Evolutionary conservation across 2,797 vertebrate species (phyloP).

Genomic region (Glossophaga mutica): DNA sequence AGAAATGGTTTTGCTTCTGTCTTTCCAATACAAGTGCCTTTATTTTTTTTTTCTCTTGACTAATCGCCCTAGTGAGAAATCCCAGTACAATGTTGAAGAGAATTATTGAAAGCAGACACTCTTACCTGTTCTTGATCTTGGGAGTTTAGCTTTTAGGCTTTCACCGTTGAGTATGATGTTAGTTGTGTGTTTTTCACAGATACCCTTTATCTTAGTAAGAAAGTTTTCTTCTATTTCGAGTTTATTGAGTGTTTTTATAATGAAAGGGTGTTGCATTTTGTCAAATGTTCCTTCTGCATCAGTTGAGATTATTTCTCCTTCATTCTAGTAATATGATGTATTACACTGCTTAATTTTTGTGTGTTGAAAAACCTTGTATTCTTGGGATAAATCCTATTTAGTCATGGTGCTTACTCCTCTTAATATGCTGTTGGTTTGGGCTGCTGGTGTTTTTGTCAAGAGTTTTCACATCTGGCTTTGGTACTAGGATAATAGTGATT

Average conservation of each 20-base stretch:
- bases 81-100: background rate
- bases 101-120: background rate
- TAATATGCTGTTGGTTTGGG: background rate
- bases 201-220: background rate
- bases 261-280: background rate
- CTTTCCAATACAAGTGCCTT: background rate
- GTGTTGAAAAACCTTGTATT: background rate
- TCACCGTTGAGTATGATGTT: background rate
- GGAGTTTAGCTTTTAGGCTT: background rate
- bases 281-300: background rate
- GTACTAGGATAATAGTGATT: too few relatives aligned
- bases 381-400: background rate
- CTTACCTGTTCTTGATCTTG: background rate
- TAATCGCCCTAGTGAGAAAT: fast-evolving
- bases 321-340: background rate
- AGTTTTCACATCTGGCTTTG: background rate
- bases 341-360: background rate
- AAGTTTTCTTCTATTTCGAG: background rate
- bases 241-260: background rate
- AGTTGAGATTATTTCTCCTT: background rate
- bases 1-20: background rate
- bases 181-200: background rate
- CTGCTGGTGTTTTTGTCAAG: background rate
- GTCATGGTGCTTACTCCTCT: background rate
- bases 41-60: background rate